Evolutionary conservation across 2,797 vertebrate species (phyloP), one percentile per base, ranked within the genome.

Genomic region (Psittacula derbiana): DNA sequence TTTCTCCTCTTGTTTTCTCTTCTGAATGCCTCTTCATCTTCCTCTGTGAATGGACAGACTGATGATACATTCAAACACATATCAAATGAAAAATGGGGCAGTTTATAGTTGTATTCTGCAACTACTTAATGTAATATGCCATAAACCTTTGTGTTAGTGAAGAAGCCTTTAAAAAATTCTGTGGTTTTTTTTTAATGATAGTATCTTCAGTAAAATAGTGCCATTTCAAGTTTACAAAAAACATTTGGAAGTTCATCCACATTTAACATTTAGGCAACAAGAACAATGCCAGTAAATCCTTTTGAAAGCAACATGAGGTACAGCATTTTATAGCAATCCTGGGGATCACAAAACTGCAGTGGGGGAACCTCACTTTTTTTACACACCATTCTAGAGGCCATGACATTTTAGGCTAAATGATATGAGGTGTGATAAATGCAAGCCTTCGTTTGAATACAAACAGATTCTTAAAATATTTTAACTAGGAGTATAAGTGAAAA

Each of bases 391-490:
- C 95, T 96, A 95, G 94, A 94, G 91, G 82, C 94, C 36, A 6
- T n/a, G 96, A 95, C 96, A 96, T 96, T 97, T 94, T 67, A 74
- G 95, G 85, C 85, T 71, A 52, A 89, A 72, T 81, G 93, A 97
- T 98, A 97, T 19, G 97, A 98, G 98, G 98, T 98, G 98, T 98
- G 97, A 98, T 97, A 98, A 98, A 97, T 95, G 97, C 96, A 98
- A 97, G 93, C 79, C 41, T 97, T 97, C 71, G 92, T 94, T 90
- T 97, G 98, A 98, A 98, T 95, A 97, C 98, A 98, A 98, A 98
- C 97, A 98, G 97, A 98, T 98, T 98, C 97, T 97, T 97, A 62
- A 97, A 97, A 98, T 97, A 98, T 98, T 98, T 98, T 97, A 97
- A 97, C 97, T 95, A 94, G 95, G 89, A 90, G 88, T 95, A 90